Base-by-base conservation (phyloP, 1,140 invertebrate genomes). In the Bombus balteatus region DNA sequence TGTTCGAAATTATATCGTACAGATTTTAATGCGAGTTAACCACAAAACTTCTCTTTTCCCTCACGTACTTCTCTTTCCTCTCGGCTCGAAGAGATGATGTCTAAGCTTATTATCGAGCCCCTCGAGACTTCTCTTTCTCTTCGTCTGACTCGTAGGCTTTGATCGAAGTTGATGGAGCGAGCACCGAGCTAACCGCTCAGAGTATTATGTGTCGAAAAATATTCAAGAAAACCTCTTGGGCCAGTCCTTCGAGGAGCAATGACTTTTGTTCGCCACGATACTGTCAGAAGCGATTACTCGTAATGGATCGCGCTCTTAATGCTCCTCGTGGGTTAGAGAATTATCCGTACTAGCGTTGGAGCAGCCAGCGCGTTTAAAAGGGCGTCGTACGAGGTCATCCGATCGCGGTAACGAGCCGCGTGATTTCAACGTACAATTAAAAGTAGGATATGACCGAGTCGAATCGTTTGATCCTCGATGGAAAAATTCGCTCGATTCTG, bases 171-270 rank as follows among this genome's bases (percentile, higher is more conserved):
- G 94, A 94, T 94, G 93, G 92, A 90, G 90, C 94, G 93, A 91
- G 77, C 90, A 91, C 87, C 90, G 90, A 90, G 90, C 93, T 94
- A 94, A 94, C 93, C 92, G 91, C 92, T 92, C 92, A 91, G 88
- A 91, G 93, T 92, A 94, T 94, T 94, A 92, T 93, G 90, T 92
- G 90, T 94, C 94, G 90, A 92, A 94, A 92, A 93, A 93, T 94
- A 92, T 92, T 86, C 62, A 86, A 92, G 91, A 89, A 93, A 92
- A 92, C 88, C 88, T 91, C 89, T 79, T 72, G 57, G 87, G 86
- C 65, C 84, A 74, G 80, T 83, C 89, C 91, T 90, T 88, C 88
- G 85, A 85, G 86, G 92, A 92, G 88, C 90, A 92, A 92, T 93
- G 93, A 93, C 92, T 93, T 90, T 90, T 90, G 88, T 89, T 73